Evolutionary conservation across 1,140 invertebrate genomes (phyloP).

Genomic region (Saxidomus purpurata): DNA sequence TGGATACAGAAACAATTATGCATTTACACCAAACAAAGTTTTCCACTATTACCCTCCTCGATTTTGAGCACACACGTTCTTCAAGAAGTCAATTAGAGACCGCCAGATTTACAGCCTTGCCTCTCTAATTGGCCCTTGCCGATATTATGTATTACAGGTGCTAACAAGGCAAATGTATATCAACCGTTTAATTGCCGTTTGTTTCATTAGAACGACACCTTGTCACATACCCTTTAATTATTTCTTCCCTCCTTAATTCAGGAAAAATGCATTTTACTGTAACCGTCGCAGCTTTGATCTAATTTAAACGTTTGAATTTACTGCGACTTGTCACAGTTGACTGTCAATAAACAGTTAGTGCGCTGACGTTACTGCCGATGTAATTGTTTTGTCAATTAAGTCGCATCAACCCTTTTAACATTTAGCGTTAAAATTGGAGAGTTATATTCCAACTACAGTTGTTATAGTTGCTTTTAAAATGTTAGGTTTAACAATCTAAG

Average conservation of each 20-base stretch:
- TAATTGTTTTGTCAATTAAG: conserved; percentile 38
- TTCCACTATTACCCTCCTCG: too few relatives aligned
- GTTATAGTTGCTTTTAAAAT: not conserved
- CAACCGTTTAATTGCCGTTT: conserved; percentile 7
- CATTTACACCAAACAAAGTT: too few relatives aligned
- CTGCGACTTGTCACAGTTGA: not conserved
- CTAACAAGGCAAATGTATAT: not conserved
- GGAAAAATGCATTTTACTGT: not conserved
- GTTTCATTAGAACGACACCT: not conserved
- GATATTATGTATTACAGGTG: not conserved
- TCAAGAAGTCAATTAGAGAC: too few relatives aligned
- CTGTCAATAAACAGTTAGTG: not conserved
- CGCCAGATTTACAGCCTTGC: too few relatives aligned
- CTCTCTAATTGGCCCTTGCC: too few relatives aligned
- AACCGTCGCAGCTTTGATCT: conserved; percentile 7
- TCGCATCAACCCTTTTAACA: conserved; percentile 34
- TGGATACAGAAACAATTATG: too few relatives aligned
- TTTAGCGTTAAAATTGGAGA: conserved; percentile 2
- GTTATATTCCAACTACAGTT: not conserved
- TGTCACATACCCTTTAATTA: not conserved
- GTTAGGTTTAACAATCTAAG: too few relatives aligned
- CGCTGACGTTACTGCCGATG: not conserved
- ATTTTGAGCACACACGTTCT: too few relatives aligned
- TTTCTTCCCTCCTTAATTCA: not conserved
- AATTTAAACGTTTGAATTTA: conserved; percentile 26